Conservation (phyloP, 1,140 invertebrate genomes). For the Bombus fervidus region DNA sequence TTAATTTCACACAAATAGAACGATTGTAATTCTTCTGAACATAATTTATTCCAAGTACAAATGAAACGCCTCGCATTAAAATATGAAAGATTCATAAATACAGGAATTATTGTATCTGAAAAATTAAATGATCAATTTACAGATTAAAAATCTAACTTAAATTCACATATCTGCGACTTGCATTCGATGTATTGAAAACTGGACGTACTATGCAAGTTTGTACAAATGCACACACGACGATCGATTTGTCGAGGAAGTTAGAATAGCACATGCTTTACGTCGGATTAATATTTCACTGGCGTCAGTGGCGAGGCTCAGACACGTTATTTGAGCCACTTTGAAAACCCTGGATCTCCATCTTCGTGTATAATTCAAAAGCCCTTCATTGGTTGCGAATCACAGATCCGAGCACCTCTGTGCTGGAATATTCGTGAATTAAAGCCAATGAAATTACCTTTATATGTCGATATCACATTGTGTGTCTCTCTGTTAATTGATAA, state of each 20-base stretch:
- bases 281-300: constrained; percentile 61
- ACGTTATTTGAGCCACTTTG: constrained; percentile 47
- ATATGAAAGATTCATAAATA: too few species aligned
- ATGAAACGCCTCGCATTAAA: too few species aligned
- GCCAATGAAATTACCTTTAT: constrained; percentile 3
- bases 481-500: not conserved
- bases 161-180: too few species aligned
- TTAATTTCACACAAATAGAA: too few species aligned
- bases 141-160: too few species aligned
- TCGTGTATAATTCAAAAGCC: constrained; percentile 40
- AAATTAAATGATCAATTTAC: too few species aligned
- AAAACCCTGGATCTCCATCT: constrained; percentile 24
- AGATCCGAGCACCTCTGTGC: not conserved
- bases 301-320: constrained; percentile 16
- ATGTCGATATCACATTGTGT: not conserved
- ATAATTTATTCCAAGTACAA: too few species aligned
- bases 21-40: too few species aligned
- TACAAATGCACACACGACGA: constrained; percentile 2
- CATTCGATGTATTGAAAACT: not conserved
- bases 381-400: constrained; percentile 17
- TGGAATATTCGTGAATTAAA: constrained; percentile 1
- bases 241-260: constrained; percentile 43
- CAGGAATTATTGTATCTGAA: too few species aligned
- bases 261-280: constrained; percentile 38
- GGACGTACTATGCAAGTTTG: not conserved